Percentiles rank a stretch among this genome's conserved stretches.
These are phyloP conservation scores for Crocuta crocuta DNA, from an alignment of 2,113 vertebrate genomes.

Conservation along the genomic window DNA sequence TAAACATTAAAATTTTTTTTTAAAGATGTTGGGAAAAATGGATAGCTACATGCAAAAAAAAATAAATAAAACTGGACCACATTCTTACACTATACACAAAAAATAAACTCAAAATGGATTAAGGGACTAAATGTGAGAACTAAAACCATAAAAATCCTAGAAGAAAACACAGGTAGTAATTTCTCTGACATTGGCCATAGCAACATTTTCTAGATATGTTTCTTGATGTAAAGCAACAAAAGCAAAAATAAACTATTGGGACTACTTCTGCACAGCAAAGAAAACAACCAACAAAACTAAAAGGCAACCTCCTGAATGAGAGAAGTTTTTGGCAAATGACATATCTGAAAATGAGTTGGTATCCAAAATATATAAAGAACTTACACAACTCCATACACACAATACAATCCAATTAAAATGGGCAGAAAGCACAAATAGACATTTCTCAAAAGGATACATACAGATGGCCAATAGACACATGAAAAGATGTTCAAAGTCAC, in stretches of 20 bases:
- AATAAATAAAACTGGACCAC: not conserved
- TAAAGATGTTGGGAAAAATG: not conserved
- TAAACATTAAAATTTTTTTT: no score
- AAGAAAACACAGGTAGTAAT: not conserved
- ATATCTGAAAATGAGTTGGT: not conserved
- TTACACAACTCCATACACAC: not conserved
- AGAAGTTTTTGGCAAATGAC: not conserved
- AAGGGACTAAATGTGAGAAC: not conserved
- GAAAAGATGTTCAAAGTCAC: not conserved
- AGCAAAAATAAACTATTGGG: not conserved
- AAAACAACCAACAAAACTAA: not conserved
- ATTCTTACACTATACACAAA: not conserved
- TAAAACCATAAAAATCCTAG: not conserved
- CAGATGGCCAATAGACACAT: not conserved
- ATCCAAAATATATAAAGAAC: not conserved
- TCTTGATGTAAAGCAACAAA: not conserved
- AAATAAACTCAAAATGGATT: not conserved
- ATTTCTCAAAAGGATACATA: not conserved
- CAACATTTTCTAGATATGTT: not conserved
- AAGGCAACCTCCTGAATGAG: not conserved
- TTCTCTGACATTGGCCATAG: not conserved
- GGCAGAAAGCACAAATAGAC: not conserved
- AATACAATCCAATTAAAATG: not conserved
- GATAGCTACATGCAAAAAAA: not conserved
- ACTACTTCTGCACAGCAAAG: not conserved